Conservation (phyloP, 2,888 invertebrate genomes). For the Mylabris sibirica region DNA sequence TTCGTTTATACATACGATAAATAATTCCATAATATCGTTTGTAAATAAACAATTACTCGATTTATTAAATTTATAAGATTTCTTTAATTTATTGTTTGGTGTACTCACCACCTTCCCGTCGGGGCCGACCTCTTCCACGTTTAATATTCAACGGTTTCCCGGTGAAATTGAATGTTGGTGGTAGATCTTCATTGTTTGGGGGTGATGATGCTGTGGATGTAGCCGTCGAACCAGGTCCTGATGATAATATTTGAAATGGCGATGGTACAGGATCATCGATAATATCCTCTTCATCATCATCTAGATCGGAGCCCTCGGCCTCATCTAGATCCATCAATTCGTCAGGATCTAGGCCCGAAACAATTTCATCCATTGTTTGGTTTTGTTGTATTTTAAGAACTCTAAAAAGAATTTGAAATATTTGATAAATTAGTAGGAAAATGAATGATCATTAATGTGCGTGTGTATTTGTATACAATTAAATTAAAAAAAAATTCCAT, state of each 20-base stretch:
- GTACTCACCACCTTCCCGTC: constrained; percentile 72
- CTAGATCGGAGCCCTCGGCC: constrained; percentile 77
- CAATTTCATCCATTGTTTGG: constrained; percentile 57
- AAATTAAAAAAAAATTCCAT: not conserved
- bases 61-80: not conserved
- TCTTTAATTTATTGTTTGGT: not conserved
- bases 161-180: constrained; percentile 68
- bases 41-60: not conserved
- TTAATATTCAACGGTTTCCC: constrained; percentile 70
- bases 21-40: too few relatives aligned
- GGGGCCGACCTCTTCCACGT: constrained; percentile 80
- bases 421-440: constrained; percentile 17
- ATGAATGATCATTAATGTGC: not conserved
- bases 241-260: constrained; percentile 57
- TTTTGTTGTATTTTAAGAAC: constrained; percentile 28
- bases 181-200: constrained; percentile 67
- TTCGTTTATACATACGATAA: too few relatives aligned
- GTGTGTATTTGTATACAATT: not conserved
- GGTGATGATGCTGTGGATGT: constrained; percentile 71
- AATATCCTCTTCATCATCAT: constrained; percentile 73
- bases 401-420: constrained; percentile 30
- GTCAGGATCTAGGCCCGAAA: constrained; percentile 61
- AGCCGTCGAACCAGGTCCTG: constrained; percentile 72
- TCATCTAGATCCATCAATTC: constrained; percentile 78
- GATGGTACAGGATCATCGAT: constrained; percentile 61